Conservation (phyloP, 1,140 invertebrate genomes). For the Bicyclus anynana region DNA sequence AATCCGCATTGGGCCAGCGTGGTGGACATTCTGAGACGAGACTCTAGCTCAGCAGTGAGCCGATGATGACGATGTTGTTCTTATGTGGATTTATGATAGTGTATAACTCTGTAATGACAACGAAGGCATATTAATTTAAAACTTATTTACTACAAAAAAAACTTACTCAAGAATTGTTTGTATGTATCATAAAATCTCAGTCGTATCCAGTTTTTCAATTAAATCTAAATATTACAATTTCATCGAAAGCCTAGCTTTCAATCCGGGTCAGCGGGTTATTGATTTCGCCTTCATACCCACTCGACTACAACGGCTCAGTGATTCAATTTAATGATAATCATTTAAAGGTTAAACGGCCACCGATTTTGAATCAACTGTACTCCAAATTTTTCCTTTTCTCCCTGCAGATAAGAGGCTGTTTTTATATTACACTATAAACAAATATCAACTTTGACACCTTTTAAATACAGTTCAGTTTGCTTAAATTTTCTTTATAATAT, state of each 20-base stretch:
- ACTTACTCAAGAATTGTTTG: not conserved
- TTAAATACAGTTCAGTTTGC: not conserved
- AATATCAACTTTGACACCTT: conserved; percentile 3
- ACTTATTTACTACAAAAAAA: no score
- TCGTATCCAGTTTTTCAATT: conserved; percentile 16
- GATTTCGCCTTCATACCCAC: conserved; percentile 21
- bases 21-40: no score
- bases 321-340: conserved; percentile 22
- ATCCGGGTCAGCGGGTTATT: conserved; percentile 24
- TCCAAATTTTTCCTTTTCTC: not conserved
- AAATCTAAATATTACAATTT: conserved; percentile 24
- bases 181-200: not conserved
- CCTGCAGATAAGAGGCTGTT: not conserved
- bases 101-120: no score
- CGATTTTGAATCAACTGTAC: conserved; percentile 14
- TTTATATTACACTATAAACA: no score
- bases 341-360: conserved; percentile 15
- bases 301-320: conserved; percentile 13
- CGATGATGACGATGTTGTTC: no score
- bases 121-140: no score
- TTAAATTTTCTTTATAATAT: not conserved
- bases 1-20: no score
- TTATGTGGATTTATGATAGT: no score
- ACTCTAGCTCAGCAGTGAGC: no score
- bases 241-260: conserved; percentile 16